phyloP scores from a whole-genome alignment of 2,888 invertebrate species.

The Macropis europaea region DNA sequence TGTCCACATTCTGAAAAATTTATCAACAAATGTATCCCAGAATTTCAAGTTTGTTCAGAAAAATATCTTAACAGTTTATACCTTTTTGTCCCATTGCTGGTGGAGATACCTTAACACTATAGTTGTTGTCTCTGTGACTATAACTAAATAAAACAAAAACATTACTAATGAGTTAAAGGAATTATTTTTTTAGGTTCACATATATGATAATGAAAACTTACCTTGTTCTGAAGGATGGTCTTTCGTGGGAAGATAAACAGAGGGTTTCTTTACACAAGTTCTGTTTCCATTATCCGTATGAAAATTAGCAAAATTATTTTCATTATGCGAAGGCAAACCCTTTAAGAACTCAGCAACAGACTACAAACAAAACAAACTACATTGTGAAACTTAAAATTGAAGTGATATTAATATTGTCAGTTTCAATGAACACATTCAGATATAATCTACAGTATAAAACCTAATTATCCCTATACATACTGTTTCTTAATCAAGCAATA shows the following conservation, averaged over 20 bases:
- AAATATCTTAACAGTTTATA: slow-evolving; percentile 71
- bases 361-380: slow-evolving; percentile 81
- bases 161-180: background rate
- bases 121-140: slow-evolving; percentile 97
- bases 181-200: background rate
- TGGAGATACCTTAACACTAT: slow-evolving; percentile 95
- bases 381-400: background rate
- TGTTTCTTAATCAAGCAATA: no score
- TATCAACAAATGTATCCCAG: slow-evolving; percentile 1
- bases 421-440: background rate
- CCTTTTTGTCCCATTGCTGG: slow-evolving; percentile 97
- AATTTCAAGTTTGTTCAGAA: background rate
- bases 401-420: background rate
- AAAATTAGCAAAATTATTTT: slow-evolving; percentile 94
- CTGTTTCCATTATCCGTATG: slow-evolving; percentile 92
- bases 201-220: slow-evolving; percentile 80
- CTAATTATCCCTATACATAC: no score
- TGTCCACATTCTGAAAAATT: slow-evolving; percentile 81
- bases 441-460: no score
- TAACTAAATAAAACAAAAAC: slow-evolving; percentile 84
- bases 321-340: slow-evolving; percentile 94
- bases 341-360: slow-evolving; percentile 94
- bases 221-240: slow-evolving; percentile 96
- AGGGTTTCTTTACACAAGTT: slow-evolving; percentile 91
- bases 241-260: slow-evolving; percentile 95